Evolutionary conservation across 2,888 invertebrate species (phyloP).

Genomic region (Zaprionus bogoriensis): DNA sequence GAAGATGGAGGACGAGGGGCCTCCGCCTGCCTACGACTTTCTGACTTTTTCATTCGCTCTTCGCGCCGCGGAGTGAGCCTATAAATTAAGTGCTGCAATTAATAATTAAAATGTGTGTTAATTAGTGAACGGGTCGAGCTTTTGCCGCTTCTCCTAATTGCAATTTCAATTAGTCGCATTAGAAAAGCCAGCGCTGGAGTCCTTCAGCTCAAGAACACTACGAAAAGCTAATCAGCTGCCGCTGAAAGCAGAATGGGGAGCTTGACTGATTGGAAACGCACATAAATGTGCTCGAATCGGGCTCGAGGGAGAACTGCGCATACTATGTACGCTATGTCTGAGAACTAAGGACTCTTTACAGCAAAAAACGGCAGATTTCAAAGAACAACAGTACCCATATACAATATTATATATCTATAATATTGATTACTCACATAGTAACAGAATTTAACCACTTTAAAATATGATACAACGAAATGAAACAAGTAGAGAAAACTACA

Average conservation of each 20-base stretch:
- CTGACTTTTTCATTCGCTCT: not conserved
- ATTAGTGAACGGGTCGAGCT: slow-evolving; percentile 49
- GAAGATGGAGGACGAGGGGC: not conserved
- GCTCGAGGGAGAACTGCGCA: not conserved
- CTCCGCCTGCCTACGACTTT: not conserved
- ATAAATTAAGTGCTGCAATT: slow-evolving; percentile 77
- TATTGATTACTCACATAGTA: too few species aligned
- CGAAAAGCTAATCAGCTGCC: slow-evolving; percentile 14
- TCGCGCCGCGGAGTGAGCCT: slow-evolving; percentile 47
- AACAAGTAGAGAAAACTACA: too few species aligned
- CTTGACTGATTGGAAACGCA: not conserved
- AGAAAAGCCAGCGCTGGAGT: slow-evolving; percentile 4
- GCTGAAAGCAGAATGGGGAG: slow-evolving; percentile 1
- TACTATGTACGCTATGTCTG: not conserved
- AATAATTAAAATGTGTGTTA: slow-evolving; percentile 77
- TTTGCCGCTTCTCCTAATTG: slow-evolving; percentile 56
- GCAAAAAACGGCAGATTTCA: too few species aligned
- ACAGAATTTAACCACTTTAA: too few species aligned
- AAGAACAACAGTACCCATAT: too few species aligned
- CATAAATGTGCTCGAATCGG: not conserved
- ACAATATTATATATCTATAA: too few species aligned
- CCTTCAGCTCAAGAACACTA: not conserved
- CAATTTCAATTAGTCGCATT: slow-evolving; percentile 69
- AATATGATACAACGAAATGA: too few species aligned
- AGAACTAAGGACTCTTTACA: too few species aligned